A percentile compares a stretch with the other conserved stretches of the same genome.
Evolutionary conservation across 2,113 vertebrate genomes (phyloP).

Genomic region (Tupaia tana): DNA sequence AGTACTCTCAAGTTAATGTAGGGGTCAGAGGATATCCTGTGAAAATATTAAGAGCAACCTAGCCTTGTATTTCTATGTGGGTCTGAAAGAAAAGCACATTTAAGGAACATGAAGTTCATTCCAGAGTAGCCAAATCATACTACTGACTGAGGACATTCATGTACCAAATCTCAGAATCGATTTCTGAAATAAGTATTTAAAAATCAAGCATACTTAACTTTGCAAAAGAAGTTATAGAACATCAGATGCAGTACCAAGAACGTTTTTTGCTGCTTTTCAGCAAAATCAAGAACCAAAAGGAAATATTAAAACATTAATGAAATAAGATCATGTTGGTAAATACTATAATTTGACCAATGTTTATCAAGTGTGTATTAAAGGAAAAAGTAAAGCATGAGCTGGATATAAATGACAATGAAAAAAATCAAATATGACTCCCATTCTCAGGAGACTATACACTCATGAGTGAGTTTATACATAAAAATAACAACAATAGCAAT

Average conservation of each 20-base stretch:
- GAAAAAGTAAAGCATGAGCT: not conserved
- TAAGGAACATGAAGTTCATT: conserved; percentile 6
- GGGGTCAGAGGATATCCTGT: conserved; percentile 62
- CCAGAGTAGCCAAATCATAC: not conserved
- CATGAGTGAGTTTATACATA: not conserved
- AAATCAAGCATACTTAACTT: conserved; percentile 21
- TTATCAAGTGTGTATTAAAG: not conserved
- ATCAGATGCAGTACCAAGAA: not conserved
- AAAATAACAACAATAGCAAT: not conserved
- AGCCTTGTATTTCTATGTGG: conserved; percentile 34
- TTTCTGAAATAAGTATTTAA: conserved; percentile 48
- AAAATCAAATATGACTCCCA: not conserved
- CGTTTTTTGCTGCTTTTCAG: not conserved
- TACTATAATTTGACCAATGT: not conserved
- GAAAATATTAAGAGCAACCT: conserved; percentile 59
- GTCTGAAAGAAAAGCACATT: not conserved
- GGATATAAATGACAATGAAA: not conserved
- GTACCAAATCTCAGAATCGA: not conserved
- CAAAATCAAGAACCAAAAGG: conserved; percentile 19
- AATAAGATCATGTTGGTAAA: not conserved
- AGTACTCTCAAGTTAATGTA: conserved; percentile 67
- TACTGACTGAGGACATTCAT: not conserved
- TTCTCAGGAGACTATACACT: not conserved
- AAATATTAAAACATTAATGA: not conserved
- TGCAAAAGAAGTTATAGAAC: not conserved